A percentile compares a stretch with the other conserved stretches of the same genome.
Conservation (phyloP, 2,888 invertebrate genomes). For the Drosophila fulvimacula region DNA sequence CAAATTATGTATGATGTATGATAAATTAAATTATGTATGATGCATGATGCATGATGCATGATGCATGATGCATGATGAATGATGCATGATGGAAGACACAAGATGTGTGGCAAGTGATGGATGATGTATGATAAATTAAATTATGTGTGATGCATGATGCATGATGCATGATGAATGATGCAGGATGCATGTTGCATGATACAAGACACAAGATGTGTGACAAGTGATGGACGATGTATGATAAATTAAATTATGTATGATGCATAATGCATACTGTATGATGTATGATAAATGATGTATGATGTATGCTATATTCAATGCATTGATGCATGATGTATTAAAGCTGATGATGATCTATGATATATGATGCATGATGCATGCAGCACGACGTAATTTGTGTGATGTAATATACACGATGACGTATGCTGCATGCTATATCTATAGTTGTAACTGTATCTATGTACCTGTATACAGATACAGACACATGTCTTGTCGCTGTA, state of each 20-base stretch:
- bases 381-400: background rate
- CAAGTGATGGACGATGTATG: background rate
- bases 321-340: too few species aligned
- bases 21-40: background rate
- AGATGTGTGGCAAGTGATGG: background rate
- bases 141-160: too few species aligned
- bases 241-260: too few species aligned
- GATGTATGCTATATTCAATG: background rate
- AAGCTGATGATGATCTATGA: background rate
- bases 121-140: background rate
- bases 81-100: background rate
- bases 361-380: background rate
- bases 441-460: background rate
- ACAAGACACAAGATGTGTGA: too few species aligned
- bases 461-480: background rate
- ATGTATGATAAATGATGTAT: background rate
- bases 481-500: constrained; percentile 13
- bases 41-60: background rate
- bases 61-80: background rate
- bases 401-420: background rate
- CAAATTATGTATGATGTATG: background rate
- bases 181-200: too few species aligned
- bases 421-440: background rate
- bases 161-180: too few species aligned
- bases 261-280: too few species aligned